Conservation (phyloP, 2,888 invertebrate genomes). For the Andricus curvator region DNA sequence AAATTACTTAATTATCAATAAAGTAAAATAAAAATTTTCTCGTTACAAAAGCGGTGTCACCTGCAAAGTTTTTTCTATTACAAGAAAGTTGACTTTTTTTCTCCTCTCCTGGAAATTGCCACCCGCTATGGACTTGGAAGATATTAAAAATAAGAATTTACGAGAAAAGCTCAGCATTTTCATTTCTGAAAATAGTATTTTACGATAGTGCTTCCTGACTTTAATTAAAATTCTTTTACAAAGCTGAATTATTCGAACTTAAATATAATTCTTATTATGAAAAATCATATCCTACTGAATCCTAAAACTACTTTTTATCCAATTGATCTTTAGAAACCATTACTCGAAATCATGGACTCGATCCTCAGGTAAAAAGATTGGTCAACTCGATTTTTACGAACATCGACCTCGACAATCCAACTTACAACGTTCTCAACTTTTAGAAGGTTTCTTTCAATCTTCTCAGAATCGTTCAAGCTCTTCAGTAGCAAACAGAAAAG, state of each 20-base stretch:
- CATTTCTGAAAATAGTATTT: not conserved
- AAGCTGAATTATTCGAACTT: not conserved
- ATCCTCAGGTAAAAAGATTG: not conserved
- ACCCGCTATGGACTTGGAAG: not conserved
- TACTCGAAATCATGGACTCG: not conserved
- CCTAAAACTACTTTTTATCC: not conserved
- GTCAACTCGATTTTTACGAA: slow-evolving; percentile 24
- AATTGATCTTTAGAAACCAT: not conserved
- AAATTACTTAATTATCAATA: too few species aligned
- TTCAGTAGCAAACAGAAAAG: not conserved
- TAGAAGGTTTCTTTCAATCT: slow-evolving; percentile 24
- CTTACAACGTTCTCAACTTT: slow-evolving; percentile 1
- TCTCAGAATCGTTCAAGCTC: not conserved
- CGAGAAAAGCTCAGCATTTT: not conserved
- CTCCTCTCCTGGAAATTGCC: not conserved
- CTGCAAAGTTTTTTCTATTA: not conserved
- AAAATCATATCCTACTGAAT: not conserved
- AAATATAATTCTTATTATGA: too few species aligned
- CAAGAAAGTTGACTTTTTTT: not conserved
- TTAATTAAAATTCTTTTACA: not conserved
- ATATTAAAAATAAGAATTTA: not conserved
- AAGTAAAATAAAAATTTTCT: not conserved
- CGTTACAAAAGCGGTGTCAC: not conserved
- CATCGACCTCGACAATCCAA: not conserved
- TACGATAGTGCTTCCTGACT: not conserved